Conservation (phyloP, 2,888 invertebrate species). For the Mechanitis messenoides region DNA sequence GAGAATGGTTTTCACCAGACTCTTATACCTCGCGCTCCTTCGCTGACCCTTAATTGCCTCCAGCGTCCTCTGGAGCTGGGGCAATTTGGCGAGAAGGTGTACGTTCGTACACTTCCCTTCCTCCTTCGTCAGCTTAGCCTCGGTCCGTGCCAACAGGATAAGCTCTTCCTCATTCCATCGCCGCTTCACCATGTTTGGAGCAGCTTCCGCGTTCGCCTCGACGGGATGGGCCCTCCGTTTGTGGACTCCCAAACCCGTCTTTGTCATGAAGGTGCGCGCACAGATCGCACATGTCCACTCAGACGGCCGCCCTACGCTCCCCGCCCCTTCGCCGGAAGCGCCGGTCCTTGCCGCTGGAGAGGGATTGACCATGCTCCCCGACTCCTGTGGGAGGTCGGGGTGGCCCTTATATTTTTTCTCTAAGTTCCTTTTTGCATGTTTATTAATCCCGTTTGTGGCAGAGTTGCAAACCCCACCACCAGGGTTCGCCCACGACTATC, state of each 20-base stretch:
- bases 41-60: constrained; percentile 27
- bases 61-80: constrained; percentile 20
- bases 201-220: constrained; percentile 24
- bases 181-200: constrained; percentile 26
- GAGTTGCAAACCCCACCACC: constrained; percentile 21
- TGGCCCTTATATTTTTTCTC: constrained; percentile 1
- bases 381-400: constrained; percentile 28
- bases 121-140: constrained; percentile 22
- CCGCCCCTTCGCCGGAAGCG: constrained; percentile 8
- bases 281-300: constrained; percentile 22
- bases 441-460: not conserved
- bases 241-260: constrained; percentile 26
- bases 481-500: constrained; percentile 18
- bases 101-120: constrained; percentile 15
- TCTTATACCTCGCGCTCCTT: constrained; percentile 16
- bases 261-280: constrained; percentile 17
- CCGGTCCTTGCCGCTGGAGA: constrained; percentile 7
- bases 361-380: constrained; percentile 20
- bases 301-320: constrained; percentile 9
- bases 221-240: constrained; percentile 23
- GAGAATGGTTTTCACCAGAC: constrained; percentile 16
- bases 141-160: constrained; percentile 21
- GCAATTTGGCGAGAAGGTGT: constrained; percentile 18
- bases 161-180: constrained; percentile 29
- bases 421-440: constrained; percentile 3